Evolutionary conservation across 2,113 vertebrate genomes (phyloP).

Genomic region (Zosterops hypoxanthus): DNA sequence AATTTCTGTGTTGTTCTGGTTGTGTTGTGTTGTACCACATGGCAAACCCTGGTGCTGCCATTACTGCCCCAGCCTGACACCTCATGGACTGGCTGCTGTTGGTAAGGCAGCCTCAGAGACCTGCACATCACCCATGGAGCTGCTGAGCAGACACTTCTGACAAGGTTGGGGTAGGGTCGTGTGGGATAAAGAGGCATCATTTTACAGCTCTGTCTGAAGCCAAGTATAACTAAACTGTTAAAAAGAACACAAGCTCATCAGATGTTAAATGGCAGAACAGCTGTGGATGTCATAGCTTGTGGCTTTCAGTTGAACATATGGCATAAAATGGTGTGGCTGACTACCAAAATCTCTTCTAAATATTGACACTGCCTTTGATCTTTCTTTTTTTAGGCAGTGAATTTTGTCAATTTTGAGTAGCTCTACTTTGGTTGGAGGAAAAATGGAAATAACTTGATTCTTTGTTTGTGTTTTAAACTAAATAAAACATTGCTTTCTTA

Average conservation of each 20-base stretch:
- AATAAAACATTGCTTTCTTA: neutral
- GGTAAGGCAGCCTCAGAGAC: neutral
- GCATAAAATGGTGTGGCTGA: neutral
- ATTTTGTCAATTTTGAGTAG: slow-evolving; percentile 3
- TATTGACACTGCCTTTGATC: slow-evolving; percentile 46
- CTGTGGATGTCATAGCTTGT: slow-evolving; percentile 45
- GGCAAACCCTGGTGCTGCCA: neutral
- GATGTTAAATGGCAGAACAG: slow-evolving; percentile 51
- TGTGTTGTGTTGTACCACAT: fast-evolving
- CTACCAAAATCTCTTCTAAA: slow-evolving; percentile 30
- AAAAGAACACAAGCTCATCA: slow-evolving; percentile 18
- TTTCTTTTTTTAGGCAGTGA: neutral
- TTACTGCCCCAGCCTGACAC: neutral
- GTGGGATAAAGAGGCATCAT: neutral
- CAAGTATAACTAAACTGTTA: slow-evolving; percentile 49
- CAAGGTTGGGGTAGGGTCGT: neutral
- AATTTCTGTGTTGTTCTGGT: neutral
- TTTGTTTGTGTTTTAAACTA: neutral
- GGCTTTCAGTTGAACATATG: slow-evolving; percentile 6
- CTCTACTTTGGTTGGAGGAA: neutral
- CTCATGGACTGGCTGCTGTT: fast-evolving
- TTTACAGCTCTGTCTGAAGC: slow-evolving; percentile 28
- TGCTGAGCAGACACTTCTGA: neutral
- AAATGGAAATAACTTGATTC: neutral
- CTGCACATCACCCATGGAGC: neutral